A percentile compares a stretch with the other conserved stretches of the same genome.
These are phyloP conservation scores for Austrofundulus limnaeus DNA, from an alignment of 2,113 vertebrate species.

Conservation along the genomic window DNA sequence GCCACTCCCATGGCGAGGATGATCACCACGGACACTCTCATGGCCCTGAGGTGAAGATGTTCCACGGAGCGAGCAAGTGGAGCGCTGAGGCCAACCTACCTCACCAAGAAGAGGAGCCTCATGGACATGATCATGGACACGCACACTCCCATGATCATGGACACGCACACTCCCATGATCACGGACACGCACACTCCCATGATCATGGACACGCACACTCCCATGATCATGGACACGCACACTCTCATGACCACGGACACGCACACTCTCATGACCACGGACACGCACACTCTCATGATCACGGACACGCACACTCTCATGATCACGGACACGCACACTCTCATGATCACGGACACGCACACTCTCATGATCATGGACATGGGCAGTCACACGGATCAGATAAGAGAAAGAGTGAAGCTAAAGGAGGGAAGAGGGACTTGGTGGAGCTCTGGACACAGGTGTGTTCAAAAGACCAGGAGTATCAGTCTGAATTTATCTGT, in stretches of 20 bases:
- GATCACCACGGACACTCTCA: slow-evolving; percentile 52
- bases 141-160: not conserved
- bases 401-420: slow-evolving; percentile 43
- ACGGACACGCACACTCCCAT: slow-evolving; percentile 4
- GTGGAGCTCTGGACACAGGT: slow-evolving; percentile 89
- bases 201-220: slow-evolving; percentile 50
- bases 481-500: not conserved
- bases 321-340: too few species aligned
- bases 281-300: slow-evolving; percentile 51
- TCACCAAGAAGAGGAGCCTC: slow-evolving; percentile 49
- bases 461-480: not conserved
- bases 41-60: slow-evolving; percentile 69
- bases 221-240: slow-evolving; percentile 34
- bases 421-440: slow-evolving; percentile 70
- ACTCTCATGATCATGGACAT: not conserved
- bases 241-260: slow-evolving; percentile 40
- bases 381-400: slow-evolving; percentile 22
- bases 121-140: slow-evolving; percentile 35
- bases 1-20: slow-evolving; percentile 50
- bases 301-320: slow-evolving; percentile 9
- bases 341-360: not conserved
- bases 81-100: slow-evolving; percentile 78
- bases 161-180: slow-evolving; percentile 46
- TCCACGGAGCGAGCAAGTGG: slow-evolving; percentile 82
- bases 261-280: slow-evolving; percentile 55